These are phyloP conservation scores for Meghimatium bilineatum DNA, from an alignment of 2,888 invertebrate species.

Conservation along the genomic window DNA sequence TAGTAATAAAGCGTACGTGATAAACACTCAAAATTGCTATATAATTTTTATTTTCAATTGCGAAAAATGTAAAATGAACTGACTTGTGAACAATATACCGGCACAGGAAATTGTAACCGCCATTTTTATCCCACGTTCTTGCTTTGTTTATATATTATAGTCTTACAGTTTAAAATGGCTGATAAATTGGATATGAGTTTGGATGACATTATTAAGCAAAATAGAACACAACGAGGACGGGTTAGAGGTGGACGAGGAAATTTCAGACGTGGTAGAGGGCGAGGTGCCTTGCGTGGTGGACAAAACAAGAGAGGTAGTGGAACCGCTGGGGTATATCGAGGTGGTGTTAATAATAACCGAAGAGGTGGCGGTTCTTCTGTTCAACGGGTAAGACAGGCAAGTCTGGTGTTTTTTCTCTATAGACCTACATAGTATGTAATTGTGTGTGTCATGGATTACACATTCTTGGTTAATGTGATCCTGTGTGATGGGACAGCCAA, in stretches of 20 bases:
- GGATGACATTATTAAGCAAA: conserved; percentile 93
- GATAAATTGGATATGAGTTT: conserved; percentile 98
- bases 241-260: conserved; percentile 79
- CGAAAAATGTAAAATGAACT: background rate
- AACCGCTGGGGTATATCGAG: conserved; percentile 75
- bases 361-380: conserved; percentile 44
- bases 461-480: no score
- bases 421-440: no score
- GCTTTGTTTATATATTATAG: conserved; percentile 26
- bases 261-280: conserved; percentile 71
- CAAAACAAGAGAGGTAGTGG: conserved; percentile 66
- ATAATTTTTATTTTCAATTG: no score
- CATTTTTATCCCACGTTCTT: conserved; percentile 39
- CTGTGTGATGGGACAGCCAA: no score
- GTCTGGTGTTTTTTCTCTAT: background rate
- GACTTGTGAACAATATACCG: background rate
- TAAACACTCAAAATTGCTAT: no score
- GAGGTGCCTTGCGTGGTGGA: conserved; percentile 64
- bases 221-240: conserved; percentile 83
- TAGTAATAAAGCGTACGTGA: no score
- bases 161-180: conserved; percentile 81
- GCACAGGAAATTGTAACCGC: conserved; percentile 29
- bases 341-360: conserved; percentile 72
- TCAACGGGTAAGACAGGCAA: conserved; percentile 40
- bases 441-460: no score